A percentile compares a stretch with the other conserved stretches of the same genome.
Evolutionary conservation across 2,888 invertebrate genomes (phyloP).

Genomic region (Phymatocera aterrima): DNA sequence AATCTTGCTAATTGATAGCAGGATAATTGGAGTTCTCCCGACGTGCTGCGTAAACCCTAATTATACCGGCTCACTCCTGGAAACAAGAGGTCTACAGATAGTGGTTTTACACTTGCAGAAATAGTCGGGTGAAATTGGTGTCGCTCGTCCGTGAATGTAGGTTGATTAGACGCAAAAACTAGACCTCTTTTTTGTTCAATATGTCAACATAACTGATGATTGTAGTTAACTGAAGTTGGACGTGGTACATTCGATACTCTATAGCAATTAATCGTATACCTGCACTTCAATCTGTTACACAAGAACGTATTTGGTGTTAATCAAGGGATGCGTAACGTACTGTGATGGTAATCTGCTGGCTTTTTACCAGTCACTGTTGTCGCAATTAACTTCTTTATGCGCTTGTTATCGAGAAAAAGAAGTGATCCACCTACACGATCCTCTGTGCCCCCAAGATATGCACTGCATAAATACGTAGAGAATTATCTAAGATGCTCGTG

Average conservation of each 20-base stretch:
- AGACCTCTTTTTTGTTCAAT: neutral
- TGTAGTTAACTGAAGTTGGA: neutral
- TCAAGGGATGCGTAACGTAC: constrained; percentile 1
- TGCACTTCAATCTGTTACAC: neutral
- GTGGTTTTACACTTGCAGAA: neutral
- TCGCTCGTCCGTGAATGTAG: neutral
- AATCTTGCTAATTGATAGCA: neutral
- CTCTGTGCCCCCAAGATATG: too few relatives aligned
- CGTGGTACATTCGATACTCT: neutral
- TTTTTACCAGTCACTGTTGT: neutral
- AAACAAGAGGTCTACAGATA: neutral
- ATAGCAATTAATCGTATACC: neutral
- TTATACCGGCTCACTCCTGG: neutral
- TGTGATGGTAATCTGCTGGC: constrained; percentile 9
- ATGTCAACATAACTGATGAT: neutral
- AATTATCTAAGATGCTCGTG: too few relatives aligned
- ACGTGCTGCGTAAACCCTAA: too few relatives aligned
- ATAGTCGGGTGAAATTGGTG: neutral
- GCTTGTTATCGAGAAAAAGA: neutral
- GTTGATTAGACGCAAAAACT: neutral
- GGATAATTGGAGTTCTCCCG: neutral
- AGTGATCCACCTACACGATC: too few relatives aligned
- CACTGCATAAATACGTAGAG: too few relatives aligned
- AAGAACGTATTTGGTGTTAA: neutral
- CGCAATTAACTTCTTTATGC: neutral